Evolutionary conservation across 2,797 vertebrate genomes (phyloP), one percentile per base, ranked within the genome.

Genomic region (Antrozous pallidus): DNA sequence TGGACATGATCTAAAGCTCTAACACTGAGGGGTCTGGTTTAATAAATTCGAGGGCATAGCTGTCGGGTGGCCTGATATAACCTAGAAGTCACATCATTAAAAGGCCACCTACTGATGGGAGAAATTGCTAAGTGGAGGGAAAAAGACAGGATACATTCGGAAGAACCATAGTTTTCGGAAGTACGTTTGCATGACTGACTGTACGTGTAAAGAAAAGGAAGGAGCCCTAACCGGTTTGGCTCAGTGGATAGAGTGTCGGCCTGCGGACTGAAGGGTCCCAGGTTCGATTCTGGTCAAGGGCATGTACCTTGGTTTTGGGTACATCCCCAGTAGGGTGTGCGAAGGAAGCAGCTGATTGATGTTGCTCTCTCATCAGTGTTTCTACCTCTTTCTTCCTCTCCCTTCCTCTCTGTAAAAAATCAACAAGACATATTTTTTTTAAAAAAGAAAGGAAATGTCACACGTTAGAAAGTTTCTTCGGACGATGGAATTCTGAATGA

Each of bases 11-110:
- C 42, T 77, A 20, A 75, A 75, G 54, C 42, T 20, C 73, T 84
- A 63, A 61, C 24, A 4, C 5, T 8, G 26, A 49, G 58, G 69
- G 38, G 56, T 26, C 38, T n/a, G 38, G 54, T 36, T 65, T 20
- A 47, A 26, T 89, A 49, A 88, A 51, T 86, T 12, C 49, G 12
- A 75, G 63, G 79, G 63, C 71, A 70, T 71, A 91, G 93, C 96
- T 96, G 93, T 78, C 65, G 51, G 75, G 91, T 11, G 6, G 90
- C 74, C 69, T 80, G 84, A 80, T 61, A 33, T 73, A 87, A 87
- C 69, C 89, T 42, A 90, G 87, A 71, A 75, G 78, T 90, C 90
- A 85, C 93, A 81, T 92, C 93, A 45, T 85, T 91, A 70, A 93
- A 79, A 90, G 84, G 40, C 87, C 82, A 42, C 42, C 84, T 90